phyloP scores from a whole-genome alignment of 2,797 vertebrate genomes.

The Rhinichthys osculus region DNA sequence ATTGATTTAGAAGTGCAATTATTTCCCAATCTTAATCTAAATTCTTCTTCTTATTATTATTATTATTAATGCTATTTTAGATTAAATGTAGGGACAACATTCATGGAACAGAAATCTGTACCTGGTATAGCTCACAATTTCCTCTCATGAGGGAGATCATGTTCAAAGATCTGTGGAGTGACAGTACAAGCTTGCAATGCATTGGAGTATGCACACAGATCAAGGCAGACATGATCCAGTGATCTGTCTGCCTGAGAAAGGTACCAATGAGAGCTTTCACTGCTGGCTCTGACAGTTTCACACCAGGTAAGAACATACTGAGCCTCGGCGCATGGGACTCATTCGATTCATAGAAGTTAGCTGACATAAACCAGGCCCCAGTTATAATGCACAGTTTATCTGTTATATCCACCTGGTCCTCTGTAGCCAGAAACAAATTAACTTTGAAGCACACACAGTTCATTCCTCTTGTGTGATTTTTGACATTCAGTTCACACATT shows the following conservation, averaged over 20 bases:
- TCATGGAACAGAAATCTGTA: background rate
- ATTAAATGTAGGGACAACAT: background rate
- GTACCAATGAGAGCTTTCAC: constrained; percentile 30
- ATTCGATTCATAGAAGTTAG: constrained; percentile 54
- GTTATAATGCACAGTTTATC: constrained; percentile 64
- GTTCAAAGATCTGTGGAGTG: background rate
- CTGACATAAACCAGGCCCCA: constrained; percentile 47
- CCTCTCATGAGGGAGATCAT: background rate
- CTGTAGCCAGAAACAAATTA: constrained; percentile 53
- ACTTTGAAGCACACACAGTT: constrained; percentile 66
- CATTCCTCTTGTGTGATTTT: constrained; percentile 63
- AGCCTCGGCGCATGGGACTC: constrained; percentile 68
- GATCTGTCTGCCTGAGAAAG: constrained; percentile 37
- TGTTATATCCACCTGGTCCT: constrained; percentile 66
- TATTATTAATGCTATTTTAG: background rate
- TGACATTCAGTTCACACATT: constrained; percentile 60
- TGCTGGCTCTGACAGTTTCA: constrained; percentile 62
- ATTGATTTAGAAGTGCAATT: background rate
- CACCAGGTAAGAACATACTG: constrained; percentile 64
- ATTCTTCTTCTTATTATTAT: background rate
- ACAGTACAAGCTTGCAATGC: background rate
- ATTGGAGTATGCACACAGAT: constrained; percentile 11
- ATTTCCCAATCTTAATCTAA: background rate
- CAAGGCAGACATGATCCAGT: constrained; percentile 58
- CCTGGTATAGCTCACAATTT: constrained; percentile 26